Evolutionary conservation across 2,797 vertebrate genomes (phyloP).

Genomic region (Tauraco hartlaubi): DNA sequence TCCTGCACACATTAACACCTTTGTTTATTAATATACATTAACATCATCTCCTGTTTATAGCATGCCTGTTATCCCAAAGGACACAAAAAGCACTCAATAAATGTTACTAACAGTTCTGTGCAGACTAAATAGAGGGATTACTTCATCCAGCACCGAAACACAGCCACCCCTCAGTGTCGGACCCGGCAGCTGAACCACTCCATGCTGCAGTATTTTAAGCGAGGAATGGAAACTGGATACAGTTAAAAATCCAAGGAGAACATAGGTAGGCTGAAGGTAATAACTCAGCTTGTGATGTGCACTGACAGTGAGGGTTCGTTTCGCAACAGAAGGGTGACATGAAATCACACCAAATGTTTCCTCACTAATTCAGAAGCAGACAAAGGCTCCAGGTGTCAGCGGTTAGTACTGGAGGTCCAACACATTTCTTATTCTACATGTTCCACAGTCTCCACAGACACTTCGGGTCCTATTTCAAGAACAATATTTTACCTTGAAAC

Average conservation of each 20-base stretch:
- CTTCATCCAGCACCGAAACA: constrained; percentile 30
- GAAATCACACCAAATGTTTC: neutral
- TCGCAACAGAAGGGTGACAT: neutral
- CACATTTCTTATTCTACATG: neutral
- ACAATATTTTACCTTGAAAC: constrained; percentile 17
- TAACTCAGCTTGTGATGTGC: neutral
- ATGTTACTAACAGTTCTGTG: neutral
- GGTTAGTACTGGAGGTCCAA: neutral
- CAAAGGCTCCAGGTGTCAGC: neutral
- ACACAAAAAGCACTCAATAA: constrained; percentile 38
- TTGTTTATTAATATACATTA: constrained; percentile 61
- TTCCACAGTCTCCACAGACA: neutral
- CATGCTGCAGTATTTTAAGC: neutral
- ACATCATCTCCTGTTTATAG: constrained; percentile 38
- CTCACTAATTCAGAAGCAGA: neutral
- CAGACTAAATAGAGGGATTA: constrained; percentile 64
- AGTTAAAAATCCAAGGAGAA: neutral
- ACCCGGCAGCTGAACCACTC: neutral
- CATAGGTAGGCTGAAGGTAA: neutral
- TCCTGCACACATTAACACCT: constrained; percentile 46
- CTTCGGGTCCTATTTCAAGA: neutral
- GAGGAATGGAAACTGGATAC: neutral
- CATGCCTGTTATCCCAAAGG: constrained; percentile 21
- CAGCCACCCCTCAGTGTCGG: neutral
- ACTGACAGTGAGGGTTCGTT: neutral